These are phyloP conservation scores for Calameuta pallipes DNA, from an alignment of 2,888 invertebrate species.

Conservation along the genomic window DNA sequence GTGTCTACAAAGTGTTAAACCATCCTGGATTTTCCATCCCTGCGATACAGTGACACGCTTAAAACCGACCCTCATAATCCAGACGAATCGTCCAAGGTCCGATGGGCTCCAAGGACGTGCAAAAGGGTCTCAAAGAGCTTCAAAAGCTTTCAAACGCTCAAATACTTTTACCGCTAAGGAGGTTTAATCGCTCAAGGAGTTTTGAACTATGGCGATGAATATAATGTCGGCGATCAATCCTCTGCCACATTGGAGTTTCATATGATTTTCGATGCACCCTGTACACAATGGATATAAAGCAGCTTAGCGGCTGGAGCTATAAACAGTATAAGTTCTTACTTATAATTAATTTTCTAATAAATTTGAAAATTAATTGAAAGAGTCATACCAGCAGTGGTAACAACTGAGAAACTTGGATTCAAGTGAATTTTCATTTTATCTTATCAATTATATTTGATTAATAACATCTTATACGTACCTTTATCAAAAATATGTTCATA, in stretches of 20 bases:
- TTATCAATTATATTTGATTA: neutral
- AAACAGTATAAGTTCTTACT: neutral
- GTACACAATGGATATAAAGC: neutral
- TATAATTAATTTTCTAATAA: neutral
- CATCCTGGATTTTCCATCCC: neutral
- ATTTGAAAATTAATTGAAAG: neutral
- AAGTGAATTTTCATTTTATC: neutral
- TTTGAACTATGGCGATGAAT: neutral
- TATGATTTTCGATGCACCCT: neutral
- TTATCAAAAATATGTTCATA: neutral
- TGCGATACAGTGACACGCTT: neutral
- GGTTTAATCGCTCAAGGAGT: neutral
- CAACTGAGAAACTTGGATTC: neutral
- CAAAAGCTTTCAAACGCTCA: neutral
- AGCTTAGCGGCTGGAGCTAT: neutral
- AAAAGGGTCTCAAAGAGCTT: neutral
- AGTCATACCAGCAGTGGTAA: neutral
- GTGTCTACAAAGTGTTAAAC: neutral
- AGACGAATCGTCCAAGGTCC: neutral
- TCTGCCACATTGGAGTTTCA: neutral
- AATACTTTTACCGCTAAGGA: neutral
- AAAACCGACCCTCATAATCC: neutral
- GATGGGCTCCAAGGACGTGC: neutral
- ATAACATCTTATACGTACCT: neutral
- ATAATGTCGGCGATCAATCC: neutral